Conservation (phyloP, 2,113 vertebrate genomes). For the Mobula hypostoma region DNA sequence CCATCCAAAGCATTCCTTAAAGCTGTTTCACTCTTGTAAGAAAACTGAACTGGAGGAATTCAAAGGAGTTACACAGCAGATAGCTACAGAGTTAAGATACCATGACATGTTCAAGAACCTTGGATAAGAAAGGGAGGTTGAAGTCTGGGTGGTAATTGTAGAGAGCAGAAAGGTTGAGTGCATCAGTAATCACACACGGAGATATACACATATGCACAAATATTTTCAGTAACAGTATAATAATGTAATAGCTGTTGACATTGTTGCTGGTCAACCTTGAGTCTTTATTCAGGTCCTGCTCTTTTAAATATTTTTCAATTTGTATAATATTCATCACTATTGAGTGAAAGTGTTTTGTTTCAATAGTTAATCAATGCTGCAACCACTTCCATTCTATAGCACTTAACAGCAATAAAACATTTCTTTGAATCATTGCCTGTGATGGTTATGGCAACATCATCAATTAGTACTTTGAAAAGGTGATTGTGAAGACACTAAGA, state of each 20-base stretch:
- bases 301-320: background rate
- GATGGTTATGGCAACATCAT: no score
- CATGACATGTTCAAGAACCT: background rate
- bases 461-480: no score
- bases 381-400: background rate
- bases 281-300: background rate
- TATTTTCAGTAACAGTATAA: background rate
- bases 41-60: background rate
- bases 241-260: background rate
- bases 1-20: background rate
- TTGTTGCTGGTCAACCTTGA: background rate
- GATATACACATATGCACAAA: background rate
- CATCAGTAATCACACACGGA: background rate
- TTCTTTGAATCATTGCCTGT: no score
- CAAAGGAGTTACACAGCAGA: background rate
- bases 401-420: background rate
- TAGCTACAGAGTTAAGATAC: background rate
- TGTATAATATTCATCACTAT: background rate
- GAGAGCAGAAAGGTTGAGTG: constrained; percentile 5
- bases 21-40: background rate
- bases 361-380: background rate
- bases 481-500: no score
- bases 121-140: background rate
- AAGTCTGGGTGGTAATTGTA: background rate
- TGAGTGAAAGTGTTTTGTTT: background rate